Evolutionary conservation across 2,113 vertebrate genomes (phyloP), one percentile per base, ranked within the genome.

Genomic region (Perca flavescens): DNA sequence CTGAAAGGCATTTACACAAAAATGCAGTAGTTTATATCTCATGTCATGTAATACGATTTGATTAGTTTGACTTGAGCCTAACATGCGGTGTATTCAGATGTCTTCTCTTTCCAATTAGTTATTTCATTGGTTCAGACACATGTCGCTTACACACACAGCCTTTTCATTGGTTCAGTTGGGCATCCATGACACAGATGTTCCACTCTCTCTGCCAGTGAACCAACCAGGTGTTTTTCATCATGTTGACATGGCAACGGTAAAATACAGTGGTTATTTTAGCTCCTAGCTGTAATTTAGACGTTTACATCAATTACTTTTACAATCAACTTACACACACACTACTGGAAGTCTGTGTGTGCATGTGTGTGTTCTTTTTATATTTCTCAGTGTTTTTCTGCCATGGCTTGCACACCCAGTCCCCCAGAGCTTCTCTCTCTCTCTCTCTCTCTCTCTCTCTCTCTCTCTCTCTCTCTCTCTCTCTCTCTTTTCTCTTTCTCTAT

Each of bases 231-330:
- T 93, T 93, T 93, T 91, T 92, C 89, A 94, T 94, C 90, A 92
- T 43, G 93, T 94, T 16, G 90, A 87, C 92, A 93, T 90, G 92
- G 93, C 92, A 92, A 94, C 92, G 86, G 74, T 94, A 87, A 93
- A 94, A 94, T 91, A 94, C 92, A 78, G 92, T 84, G 92, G 92
- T 94, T 91, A 93, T 92, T 94, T 94, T 93, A 94, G 92, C 91
- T 94, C 85, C 92, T 93, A 92, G 90, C 91, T 92, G 92, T 94
- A 94, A 94, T 94, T 94, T 94, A 94, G 90, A 93, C 93, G 92
- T 93, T 94, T 94, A 94, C 92, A 94, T 93, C 93, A 94, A 94
- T 94, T 94, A 94, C 92, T 90, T 89, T 94, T 94, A 94, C 90
- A 93, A 94, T 93, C 92, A 93, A 73, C 91, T 89, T 83, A 83